Base-by-base conservation (phyloP, 2,113 vertebrate genomes). In the Perca fluviatilis region DNA sequence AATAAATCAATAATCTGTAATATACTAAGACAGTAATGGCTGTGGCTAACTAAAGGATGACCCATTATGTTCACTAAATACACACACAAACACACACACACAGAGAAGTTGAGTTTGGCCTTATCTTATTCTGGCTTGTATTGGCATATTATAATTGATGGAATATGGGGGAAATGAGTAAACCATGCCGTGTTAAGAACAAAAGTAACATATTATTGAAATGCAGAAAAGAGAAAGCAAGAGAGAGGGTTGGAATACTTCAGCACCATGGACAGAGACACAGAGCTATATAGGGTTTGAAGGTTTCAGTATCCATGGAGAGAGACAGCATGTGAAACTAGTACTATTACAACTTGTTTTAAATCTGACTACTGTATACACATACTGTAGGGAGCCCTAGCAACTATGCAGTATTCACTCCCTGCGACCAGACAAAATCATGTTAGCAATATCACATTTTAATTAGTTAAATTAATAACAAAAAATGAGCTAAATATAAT, bases 231-330 rank as follows among this genome's bases (percentile, higher is more conserved):
- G 33, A 33, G 33, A 33, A 33, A 33, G 33, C 33, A 33, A 33
- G 11, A 54, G 14, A 16, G 7, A 11, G n/a, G 7, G 21, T 16
- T 36, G 19, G 30, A 25, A 53, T 2, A 10, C 19, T 67, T 61
- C 46, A 69, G 76, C 30, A 88, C 85, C 25, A 53, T 36, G 79
- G 67, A 88, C 18, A 86, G 67, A 65, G 51, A 67, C 47, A 47
- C 21, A 53, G 2, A n/a, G 13, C 2, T 4, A 2, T 2, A 7
- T 2, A 27, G 15, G 6, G 13, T 10, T 27, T 21, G 4, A 64
- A 58, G 5, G 30, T 30, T 82, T 85, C 67, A 86, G 88, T 36
- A 88, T n/a, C 89, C 83, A 73, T 25, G 85, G 85, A 90, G 1
- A 88, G 89, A 27, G 72, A 70, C 68, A 64, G 2, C 11, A 14